Evolutionary conservation across 1,140 invertebrate genomes (phyloP), one percentile per base, ranked within the genome.

Genomic region (Pogonus chalceus): DNA sequence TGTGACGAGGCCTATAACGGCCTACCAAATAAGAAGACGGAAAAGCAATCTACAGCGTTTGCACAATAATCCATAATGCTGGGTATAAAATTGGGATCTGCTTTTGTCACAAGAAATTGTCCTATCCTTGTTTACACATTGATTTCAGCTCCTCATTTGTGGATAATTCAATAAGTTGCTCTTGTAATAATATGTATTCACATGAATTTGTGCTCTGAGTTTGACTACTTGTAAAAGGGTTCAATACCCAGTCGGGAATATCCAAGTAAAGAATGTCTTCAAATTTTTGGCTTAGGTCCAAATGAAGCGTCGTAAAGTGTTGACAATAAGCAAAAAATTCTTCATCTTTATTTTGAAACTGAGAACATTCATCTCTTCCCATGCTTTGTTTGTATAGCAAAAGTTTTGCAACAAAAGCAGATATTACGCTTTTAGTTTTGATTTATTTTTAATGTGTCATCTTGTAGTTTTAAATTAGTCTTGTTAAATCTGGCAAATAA

Each of bases 391-490:
- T 53, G 23, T 53, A 47, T 35, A 54, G 53, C n/a, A 54, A 49
- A 54, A 51, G 24, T 49, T 31, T 54, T 49, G 43, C 53, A 54
- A 54, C 47, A 54, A 49, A 53, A 2, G 39, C 52, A 53, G 22
- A 54, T 54, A 49, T 54, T 54, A 49, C 35, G 50, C 53, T 49
- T 53, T 56, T 56, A 52, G 35, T 53, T 56, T 52, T 52, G 43
- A 56, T 60, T 52, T 52, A 55, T 18, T 35, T 55, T 51, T 37
- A 55, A 55, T 55, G 31, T 20, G 23, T 55, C 48, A 51, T 62
- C 67, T 68, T 70, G 64, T 51, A 70, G 60, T 59, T 62, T 12
- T 18, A 64, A 21, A 57, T 62, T 65, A 23, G 52, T 51, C 49
- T 64, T 46, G 59, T 66, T 64, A 56, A 64, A 62, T 53, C 48